phyloP scores from a whole-genome alignment of 1,140 invertebrate genomes.

The Augochlora pura region DNA sequence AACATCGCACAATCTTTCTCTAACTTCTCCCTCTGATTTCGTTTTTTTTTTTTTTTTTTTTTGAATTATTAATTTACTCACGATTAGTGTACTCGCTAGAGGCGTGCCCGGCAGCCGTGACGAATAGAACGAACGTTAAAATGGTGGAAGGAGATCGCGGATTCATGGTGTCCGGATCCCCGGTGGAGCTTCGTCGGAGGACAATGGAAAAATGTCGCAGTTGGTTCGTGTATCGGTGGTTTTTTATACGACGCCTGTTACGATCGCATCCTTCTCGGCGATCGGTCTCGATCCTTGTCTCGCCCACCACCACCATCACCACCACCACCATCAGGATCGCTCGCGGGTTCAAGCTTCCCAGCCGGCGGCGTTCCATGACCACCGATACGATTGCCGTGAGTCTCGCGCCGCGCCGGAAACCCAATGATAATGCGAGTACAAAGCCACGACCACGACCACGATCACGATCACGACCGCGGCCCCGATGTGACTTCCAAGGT shows the following conservation, averaged over 20 bases:
- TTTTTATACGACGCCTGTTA: slow-evolving; percentile 65
- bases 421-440: slow-evolving; percentile 42
- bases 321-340: background rate
- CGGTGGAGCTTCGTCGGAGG: slow-evolving; percentile 30
- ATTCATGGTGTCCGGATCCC: slow-evolving; percentile 39
- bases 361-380: slow-evolving; percentile 20
- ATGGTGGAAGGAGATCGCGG: background rate
- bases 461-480: slow-evolving; percentile 1
- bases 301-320: slow-evolving; percentile 11
- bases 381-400: slow-evolving; percentile 33
- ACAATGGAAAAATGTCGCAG: slow-evolving; percentile 64
- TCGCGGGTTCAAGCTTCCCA: slow-evolving; percentile 32
- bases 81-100: slow-evolving; percentile 57
- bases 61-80: slow-evolving; percentile 49
- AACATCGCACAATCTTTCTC: too few species aligned
- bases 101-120: background rate
- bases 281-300: slow-evolving; percentile 46
- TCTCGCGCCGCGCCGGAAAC: slow-evolving; percentile 42
- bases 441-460: background rate
- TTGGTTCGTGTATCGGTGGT: slow-evolving; percentile 42
- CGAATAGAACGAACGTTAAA: slow-evolving; percentile 14
- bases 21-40: too few species aligned
- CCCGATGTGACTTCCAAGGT: slow-evolving; percentile 44
- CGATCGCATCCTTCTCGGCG: slow-evolving; percentile 50
- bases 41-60: too few species aligned